These are phyloP conservation scores for Oithona nana DNA, from an alignment of 2,888 invertebrate genomes.

Conservation along the genomic window DNA sequence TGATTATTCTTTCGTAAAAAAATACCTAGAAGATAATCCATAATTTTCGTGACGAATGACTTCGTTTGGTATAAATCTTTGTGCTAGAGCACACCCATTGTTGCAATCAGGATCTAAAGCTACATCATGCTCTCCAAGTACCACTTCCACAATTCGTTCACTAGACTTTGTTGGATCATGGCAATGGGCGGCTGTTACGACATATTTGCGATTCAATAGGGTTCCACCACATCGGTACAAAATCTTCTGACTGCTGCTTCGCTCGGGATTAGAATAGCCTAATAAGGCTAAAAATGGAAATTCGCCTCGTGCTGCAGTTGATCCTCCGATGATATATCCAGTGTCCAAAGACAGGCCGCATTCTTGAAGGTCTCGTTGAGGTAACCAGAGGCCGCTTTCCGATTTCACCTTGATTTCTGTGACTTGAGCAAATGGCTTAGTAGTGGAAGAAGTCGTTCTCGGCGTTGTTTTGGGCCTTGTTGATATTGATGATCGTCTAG, in stretches of 20 bases:
- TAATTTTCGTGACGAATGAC: not conserved
- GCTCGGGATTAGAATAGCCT: not conserved
- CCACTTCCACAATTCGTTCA: not conserved
- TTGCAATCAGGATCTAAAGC: constrained; percentile 8
- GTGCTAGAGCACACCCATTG: not conserved
- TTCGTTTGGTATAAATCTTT: not conserved
- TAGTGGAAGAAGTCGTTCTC: not conserved
- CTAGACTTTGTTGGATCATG: not conserved
- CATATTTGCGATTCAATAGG: constrained; percentile 7
- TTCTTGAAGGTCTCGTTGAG: not conserved
- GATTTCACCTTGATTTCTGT: not conserved
- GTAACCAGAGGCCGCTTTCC: constrained; percentile 1
- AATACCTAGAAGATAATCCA: not conserved
- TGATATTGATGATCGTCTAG: not conserved
- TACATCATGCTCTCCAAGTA: constrained; percentile 10
- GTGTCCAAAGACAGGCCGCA: not conserved
- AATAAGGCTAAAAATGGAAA: constrained; percentile 7
- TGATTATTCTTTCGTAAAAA: too few relatives aligned
- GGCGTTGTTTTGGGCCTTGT: not conserved
- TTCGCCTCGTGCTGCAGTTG: not conserved
- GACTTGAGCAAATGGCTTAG: not conserved
- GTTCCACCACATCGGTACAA: constrained; percentile 6
- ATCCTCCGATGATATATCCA: constrained; percentile 7
- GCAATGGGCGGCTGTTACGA: constrained; percentile 9
- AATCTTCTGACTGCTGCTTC: not conserved